Evolutionary conservation across 2,797 vertebrate species (phyloP).

Genomic region (Oophaga sylvatica): DNA sequence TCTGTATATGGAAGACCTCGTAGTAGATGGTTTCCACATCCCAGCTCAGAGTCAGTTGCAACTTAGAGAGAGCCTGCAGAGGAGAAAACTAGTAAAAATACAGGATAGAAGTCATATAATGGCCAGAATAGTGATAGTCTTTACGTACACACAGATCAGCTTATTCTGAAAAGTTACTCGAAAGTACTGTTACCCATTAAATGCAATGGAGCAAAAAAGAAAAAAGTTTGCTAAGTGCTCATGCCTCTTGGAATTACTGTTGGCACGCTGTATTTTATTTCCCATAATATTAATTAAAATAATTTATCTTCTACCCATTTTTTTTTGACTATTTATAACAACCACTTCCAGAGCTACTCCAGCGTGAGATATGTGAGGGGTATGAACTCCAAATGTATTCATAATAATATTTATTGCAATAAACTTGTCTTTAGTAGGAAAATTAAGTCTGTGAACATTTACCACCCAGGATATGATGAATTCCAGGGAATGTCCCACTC

Average conservation of each 20-base stretch:
- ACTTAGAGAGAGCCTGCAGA: too few relatives aligned
- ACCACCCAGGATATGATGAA: constrained; percentile 55
- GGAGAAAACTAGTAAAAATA: too few relatives aligned
- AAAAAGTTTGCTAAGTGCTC: background rate
- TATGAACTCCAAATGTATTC: constrained; percentile 22
- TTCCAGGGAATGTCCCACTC: constrained; percentile 54
- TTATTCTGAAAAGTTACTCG: too few relatives aligned
- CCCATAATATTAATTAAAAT: constrained; percentile 10
- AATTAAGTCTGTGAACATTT: constrained; percentile 41
- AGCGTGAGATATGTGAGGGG: constrained; percentile 32
- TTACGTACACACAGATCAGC: too few relatives aligned
- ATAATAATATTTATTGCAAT: constrained; percentile 44
- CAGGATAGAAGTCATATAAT: too few relatives aligned
- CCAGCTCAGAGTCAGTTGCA: too few relatives aligned
- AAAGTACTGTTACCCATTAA: background rate
- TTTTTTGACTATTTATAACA: background rate
- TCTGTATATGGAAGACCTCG: too few relatives aligned
- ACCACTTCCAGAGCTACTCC: constrained; percentile 6
- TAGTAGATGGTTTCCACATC: too few relatives aligned
- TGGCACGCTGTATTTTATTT: background rate
- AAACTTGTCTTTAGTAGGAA: constrained; percentile 46
- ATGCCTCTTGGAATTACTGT: background rate
- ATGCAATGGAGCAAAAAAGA: background rate
- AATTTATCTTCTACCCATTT: constrained; percentile 14
- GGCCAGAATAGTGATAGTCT: too few relatives aligned